Percentiles rank a stretch among this genome's conserved stretches.
phyloP scores from a whole-genome alignment of 2,797 vertebrate species.

The Acanthis flammea region DNA sequence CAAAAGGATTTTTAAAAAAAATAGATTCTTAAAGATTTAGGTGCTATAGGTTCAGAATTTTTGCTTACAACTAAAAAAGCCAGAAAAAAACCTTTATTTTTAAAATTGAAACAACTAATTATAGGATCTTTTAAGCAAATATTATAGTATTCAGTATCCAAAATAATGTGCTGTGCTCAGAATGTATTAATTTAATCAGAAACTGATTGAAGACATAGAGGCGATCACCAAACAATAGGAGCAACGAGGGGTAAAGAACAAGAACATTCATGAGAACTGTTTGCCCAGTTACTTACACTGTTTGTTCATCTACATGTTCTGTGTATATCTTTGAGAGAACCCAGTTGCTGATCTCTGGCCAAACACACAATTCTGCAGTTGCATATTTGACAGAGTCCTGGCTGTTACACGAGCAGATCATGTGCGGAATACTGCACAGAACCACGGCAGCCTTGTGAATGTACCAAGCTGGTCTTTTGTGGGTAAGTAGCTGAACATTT shows the following conservation, averaged over 20 bases:
- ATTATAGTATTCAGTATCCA: background rate
- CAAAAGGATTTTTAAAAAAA: background rate
- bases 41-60: background rate
- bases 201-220: background rate
- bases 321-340: background rate
- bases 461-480: background rate
- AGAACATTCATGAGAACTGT: background rate
- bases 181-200: slow-evolving; percentile 5
- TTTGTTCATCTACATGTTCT: background rate
- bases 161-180: background rate
- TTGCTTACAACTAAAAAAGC: background rate
- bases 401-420: background rate
- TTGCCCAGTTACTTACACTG: background rate
- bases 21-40: background rate
- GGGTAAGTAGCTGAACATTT: slow-evolving; percentile 2
- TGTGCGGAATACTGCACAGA: background rate
- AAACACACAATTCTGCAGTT: background rate
- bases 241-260: background rate
- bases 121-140: background rate
- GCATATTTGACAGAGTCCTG: background rate
- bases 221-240: background rate
- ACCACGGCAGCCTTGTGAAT: background rate
- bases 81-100: background rate
- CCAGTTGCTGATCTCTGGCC: background rate
- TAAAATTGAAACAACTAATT: background rate